phyloP scores from a whole-genome alignment of 2,797 vertebrate genomes.

The Cheirogaleus major region DNA sequence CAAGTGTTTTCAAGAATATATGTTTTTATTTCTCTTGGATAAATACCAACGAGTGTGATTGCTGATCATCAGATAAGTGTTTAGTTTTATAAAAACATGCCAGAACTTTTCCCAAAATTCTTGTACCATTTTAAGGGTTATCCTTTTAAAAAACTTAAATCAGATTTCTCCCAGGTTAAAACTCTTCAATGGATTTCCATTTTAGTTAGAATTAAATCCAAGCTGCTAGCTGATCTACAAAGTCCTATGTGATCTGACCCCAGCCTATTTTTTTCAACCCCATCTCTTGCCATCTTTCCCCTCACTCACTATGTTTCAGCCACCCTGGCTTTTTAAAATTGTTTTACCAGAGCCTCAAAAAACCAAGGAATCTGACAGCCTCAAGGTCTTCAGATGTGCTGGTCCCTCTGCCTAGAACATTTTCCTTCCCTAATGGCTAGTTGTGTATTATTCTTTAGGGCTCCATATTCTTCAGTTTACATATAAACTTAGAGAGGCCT shows the following conservation, averaged over 20 bases:
- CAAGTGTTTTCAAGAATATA: neutral
- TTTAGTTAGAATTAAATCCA: constrained; percentile 23
- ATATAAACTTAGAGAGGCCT: neutral
- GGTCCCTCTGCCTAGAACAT: neutral
- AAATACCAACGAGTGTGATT: neutral
- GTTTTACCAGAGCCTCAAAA: neutral
- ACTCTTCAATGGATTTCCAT: neutral
- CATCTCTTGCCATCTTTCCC: neutral
- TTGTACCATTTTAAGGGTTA: neutral
- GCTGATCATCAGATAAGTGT: neutral
- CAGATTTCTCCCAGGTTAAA: neutral
- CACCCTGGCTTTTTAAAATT: neutral
- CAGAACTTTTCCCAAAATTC: neutral
- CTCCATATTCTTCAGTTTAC: neutral
- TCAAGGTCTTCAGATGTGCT: neutral
- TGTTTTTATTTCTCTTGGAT: neutral
- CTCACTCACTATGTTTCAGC: neutral
- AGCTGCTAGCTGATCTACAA: neutral
- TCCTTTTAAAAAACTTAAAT: neutral
- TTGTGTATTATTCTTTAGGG: neutral
- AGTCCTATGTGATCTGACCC: neutral
- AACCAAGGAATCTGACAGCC: neutral
- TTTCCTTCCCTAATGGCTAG: neutral
- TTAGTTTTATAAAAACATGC: constrained; percentile 1
- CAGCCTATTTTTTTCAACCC: neutral